Percentiles rank a stretch among this genome's conserved stretches.
These are phyloP conservation scores for Pseudococcus longispinus DNA, from an alignment of 2,888 invertebrate genomes.

Conservation along the genomic window DNA sequence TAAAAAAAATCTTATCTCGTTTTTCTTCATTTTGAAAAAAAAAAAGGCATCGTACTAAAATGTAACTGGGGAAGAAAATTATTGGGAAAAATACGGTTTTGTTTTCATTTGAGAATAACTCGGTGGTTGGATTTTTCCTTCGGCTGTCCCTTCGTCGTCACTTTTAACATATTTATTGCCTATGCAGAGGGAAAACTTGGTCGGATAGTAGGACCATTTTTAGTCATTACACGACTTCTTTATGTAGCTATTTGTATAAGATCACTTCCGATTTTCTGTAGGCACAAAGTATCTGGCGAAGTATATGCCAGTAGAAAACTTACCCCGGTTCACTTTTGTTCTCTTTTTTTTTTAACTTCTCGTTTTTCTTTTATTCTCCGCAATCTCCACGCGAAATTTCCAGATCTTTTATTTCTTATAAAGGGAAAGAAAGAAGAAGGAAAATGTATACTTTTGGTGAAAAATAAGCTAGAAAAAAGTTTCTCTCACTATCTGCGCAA, in stretches of 20 bases:
- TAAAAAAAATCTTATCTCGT: neutral
- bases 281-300: slow-evolving; percentile 5
- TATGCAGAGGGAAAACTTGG: neutral
- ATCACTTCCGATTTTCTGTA: slow-evolving; percentile 21
- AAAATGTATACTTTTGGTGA: neutral
- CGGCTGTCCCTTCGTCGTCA: neutral
- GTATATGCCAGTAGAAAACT: neutral
- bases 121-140: neutral
- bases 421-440: neutral
- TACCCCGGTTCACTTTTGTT: neutral
- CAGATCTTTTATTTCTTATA: slow-evolving; percentile 30
- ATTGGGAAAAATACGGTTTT: neutral
- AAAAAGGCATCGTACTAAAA: too few species aligned
- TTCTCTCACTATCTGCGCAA: neutral
- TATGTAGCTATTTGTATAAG: slow-evolving; percentile 35
- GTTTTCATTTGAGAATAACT: neutral
- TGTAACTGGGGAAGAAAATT: neutral
- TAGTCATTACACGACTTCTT: slow-evolving; percentile 45
- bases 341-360: neutral
- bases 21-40: neutral
- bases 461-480: neutral
- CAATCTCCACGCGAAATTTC: slow-evolving; percentile 41
- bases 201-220: neutral
- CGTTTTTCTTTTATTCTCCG: slow-evolving; percentile 25
- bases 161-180: slow-evolving; percentile 33